Evolutionary conservation across 1,140 invertebrate species (phyloP).

Genomic region (Glomeris maerens): DNA sequence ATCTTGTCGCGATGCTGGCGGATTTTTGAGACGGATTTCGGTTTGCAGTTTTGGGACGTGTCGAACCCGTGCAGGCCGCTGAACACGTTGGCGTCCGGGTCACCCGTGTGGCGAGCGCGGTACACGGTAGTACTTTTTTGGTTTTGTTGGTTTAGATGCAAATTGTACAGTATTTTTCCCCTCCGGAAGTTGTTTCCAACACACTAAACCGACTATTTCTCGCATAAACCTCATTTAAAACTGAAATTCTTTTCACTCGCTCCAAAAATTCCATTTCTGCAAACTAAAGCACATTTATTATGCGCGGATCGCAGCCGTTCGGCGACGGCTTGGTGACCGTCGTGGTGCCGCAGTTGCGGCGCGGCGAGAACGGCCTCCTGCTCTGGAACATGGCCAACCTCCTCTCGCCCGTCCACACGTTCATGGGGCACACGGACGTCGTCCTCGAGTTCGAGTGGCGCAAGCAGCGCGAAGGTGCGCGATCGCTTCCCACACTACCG

Average conservation of each 20-base stretch:
- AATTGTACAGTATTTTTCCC: too few relatives aligned
- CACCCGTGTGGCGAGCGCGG: slow-evolving; percentile 84
- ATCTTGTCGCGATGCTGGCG: slow-evolving; percentile 16
- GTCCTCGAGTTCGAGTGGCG: slow-evolving; percentile 91
- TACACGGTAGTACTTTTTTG: too few relatives aligned
- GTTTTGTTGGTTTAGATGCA: too few relatives aligned
- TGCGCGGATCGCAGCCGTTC: slow-evolving; percentile 51
- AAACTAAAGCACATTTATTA: neutral
- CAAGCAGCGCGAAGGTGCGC: slow-evolving; percentile 34
- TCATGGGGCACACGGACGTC: slow-evolving; percentile 83
- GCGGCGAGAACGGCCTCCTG: slow-evolving; percentile 65
- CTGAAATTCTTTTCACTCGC: slow-evolving; percentile 1
- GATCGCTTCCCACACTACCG: neutral
- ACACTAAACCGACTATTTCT: too few relatives aligned
- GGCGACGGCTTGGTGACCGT: slow-evolving; percentile 81
- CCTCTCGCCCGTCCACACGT: slow-evolving; percentile 60
- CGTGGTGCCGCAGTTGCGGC: slow-evolving; percentile 59
- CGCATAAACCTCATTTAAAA: too few relatives aligned
- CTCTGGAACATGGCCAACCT: slow-evolving; percentile 61
- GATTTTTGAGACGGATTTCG: slow-evolving; percentile 10
- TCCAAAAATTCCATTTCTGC: slow-evolving; percentile 11
- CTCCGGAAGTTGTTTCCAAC: too few relatives aligned
- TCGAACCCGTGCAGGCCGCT: slow-evolving; percentile 51
- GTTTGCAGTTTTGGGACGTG: slow-evolving; percentile 64
- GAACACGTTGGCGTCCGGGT: slow-evolving; percentile 58